Percentiles rank a stretch among this genome's conserved stretches.
Evolutionary conservation across 2,113 vertebrate species (phyloP).

Genomic region (Marmota monax): DNA sequence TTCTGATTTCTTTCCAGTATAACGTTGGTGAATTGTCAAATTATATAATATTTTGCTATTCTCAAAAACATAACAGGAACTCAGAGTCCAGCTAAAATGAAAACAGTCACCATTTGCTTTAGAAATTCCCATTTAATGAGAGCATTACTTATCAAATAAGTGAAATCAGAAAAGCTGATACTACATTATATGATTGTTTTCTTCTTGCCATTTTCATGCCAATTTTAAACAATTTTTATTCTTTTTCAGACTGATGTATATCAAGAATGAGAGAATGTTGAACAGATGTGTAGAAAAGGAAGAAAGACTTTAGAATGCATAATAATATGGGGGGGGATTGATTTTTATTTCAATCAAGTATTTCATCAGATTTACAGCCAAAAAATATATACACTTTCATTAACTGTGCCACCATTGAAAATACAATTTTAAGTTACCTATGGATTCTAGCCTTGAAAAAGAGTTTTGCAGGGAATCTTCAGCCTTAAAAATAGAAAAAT

Average conservation of each 20-base stretch:
- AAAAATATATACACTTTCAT: background rate
- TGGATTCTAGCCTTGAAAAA: background rate
- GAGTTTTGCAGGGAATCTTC: background rate
- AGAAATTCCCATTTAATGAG: background rate
- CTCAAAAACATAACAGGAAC: slow-evolving; percentile 34
- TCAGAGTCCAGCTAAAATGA: background rate
- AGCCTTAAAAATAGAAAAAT: background rate
- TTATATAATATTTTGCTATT: slow-evolving; percentile 23
- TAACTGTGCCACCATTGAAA: background rate
- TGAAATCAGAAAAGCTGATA: background rate
- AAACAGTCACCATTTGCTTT: slow-evolving; percentile 32
- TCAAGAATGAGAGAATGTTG: background rate
- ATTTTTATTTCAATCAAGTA: slow-evolving; percentile 40
- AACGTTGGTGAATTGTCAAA: slow-evolving; percentile 24
- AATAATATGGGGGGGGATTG: background rate
- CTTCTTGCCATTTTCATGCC: background rate
- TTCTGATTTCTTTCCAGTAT: slow-evolving; percentile 30
- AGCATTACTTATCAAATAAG: background rate
- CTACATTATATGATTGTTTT: background rate
- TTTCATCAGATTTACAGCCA: slow-evolving; percentile 26
- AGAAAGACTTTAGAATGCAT: background rate
- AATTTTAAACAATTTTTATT: slow-evolving; percentile 36
- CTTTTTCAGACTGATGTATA: background rate
- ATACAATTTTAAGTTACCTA: slow-evolving; percentile 30
- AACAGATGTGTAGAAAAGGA: background rate